A percentile compares a stretch with the other conserved stretches of the same genome.
Conservation (phyloP, 2,113 vertebrate genomes). For the Myrmecophaga tridactyla region DNA sequence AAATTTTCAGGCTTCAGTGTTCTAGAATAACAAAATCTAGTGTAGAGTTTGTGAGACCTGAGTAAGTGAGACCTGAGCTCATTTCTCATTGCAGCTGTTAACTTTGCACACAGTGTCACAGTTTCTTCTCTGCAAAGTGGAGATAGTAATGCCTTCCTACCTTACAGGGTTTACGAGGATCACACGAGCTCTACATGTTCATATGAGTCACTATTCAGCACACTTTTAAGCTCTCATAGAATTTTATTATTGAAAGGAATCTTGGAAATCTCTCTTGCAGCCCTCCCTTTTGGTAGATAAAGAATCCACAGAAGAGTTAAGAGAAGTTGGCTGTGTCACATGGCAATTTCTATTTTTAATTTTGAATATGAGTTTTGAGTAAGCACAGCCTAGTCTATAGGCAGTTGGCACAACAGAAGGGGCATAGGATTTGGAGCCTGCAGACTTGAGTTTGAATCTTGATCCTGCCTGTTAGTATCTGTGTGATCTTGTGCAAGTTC, state of each 20-base stretch:
- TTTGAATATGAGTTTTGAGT: neutral
- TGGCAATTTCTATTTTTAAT: neutral
- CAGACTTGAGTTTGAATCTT: neutral
- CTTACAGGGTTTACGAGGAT: neutral
- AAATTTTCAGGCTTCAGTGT: neutral
- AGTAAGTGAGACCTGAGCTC: neutral
- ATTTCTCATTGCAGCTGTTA: neutral
- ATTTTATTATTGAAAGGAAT: conserved; percentile 25
- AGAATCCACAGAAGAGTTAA: neutral
- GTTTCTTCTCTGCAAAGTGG: neutral
- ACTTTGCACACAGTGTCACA: neutral
- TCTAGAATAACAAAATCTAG: neutral
- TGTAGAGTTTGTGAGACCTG: neutral
- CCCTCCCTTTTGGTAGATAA: neutral
- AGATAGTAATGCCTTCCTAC: neutral
- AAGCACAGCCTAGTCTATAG: neutral
- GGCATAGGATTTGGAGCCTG: neutral
- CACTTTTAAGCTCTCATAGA: neutral
- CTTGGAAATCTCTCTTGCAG: neutral
- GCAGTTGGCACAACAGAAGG: neutral
- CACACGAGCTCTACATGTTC: neutral
- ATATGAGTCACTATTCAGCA: neutral
- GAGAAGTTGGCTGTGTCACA: neutral
- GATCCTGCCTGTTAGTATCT: neutral
- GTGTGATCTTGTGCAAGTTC: conserved; percentile 11